Base-by-base conservation (phyloP, 2,888 invertebrate genomes). In the Arrhopalites spinosus region DNA sequence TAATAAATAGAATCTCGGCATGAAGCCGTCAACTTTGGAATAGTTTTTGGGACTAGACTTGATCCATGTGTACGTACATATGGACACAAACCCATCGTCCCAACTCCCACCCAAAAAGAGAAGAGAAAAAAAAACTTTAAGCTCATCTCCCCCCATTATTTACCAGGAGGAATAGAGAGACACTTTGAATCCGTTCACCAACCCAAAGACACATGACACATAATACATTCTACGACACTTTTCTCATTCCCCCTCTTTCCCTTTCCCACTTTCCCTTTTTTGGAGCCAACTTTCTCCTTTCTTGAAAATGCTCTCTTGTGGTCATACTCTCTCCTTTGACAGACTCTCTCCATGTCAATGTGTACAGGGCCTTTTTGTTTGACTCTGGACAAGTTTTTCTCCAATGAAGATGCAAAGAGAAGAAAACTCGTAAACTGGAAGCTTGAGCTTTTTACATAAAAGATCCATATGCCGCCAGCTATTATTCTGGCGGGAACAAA, bases 1-100 rank as follows among this genome's bases (percentile, higher is more conserved):
- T 73, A 75, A 77, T 77, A 75, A 77, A 77, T 77, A 77, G 71
- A 71, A 71, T 71, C 71, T 71, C 71, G 56, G 59, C 61, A 71
- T 71, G 71, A 59, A n/a, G 71, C 59, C 59, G 71, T 59, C 61
- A 71, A 43, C 61, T 71, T n/a, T n/a, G 56, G 20, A 70, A 56
- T 29, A 70, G 70, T 70, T 68, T 67, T 25, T 50, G n/a, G 17
- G n/a, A 53, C 64, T 43, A 17, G 11, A 13, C 23, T 27, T 25
- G 2, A 11, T 11, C 8, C 45, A 11, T 15, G 45, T 11, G 45
- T 45, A n/a, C 50, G 3, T 15, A n/a, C 50, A n/a, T 17, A n/a
- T 11, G 1, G 1, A 25, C 27, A 20, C 11, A 59, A 23, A 25
- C 27, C 5, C 53, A 1, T 53, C 36, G 36, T 36, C 36, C n/a